Evolutionary conservation across 30 jellyfish, hydroid and myxozoan genomes (phyloP).

Genomic region (Cassiopea xamachana): DNA sequence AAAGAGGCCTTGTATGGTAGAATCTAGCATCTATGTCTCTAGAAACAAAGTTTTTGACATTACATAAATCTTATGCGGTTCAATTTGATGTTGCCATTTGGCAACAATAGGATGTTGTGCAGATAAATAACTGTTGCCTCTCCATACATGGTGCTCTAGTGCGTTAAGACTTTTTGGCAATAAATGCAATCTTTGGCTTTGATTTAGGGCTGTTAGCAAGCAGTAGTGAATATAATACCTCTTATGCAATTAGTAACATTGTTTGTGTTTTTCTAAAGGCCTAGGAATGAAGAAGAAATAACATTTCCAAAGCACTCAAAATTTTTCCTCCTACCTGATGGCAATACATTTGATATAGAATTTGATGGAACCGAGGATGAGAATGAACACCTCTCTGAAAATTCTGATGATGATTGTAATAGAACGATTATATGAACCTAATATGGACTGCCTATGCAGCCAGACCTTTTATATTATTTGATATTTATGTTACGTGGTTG

Average conservation of each 20-base stretch:
- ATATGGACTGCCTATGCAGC: too few species aligned
- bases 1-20: not conserved
- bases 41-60: not conserved
- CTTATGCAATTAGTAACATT: not conserved
- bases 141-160: not conserved
- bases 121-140: not conserved
- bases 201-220: not conserved
- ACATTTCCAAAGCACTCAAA: not conserved
- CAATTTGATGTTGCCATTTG: not conserved
- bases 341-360: not conserved
- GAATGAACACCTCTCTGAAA: too few species aligned
- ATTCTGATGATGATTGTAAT: too few species aligned
- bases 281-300: not conserved
- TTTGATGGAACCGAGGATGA: not conserved
- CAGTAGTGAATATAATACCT: not conserved
- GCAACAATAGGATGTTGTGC: not conserved
- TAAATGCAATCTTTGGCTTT: too few species aligned
- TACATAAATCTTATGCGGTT: not conserved
- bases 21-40: not conserved
- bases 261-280: not conserved
- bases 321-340: not conserved
- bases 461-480: too few species aligned
- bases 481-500: too few species aligned
- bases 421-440: too few species aligned
- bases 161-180: not conserved